Evolutionary conservation across 92 coral and sea anemone genomes (phyloP).

Genomic region (Porites lobata): DNA sequence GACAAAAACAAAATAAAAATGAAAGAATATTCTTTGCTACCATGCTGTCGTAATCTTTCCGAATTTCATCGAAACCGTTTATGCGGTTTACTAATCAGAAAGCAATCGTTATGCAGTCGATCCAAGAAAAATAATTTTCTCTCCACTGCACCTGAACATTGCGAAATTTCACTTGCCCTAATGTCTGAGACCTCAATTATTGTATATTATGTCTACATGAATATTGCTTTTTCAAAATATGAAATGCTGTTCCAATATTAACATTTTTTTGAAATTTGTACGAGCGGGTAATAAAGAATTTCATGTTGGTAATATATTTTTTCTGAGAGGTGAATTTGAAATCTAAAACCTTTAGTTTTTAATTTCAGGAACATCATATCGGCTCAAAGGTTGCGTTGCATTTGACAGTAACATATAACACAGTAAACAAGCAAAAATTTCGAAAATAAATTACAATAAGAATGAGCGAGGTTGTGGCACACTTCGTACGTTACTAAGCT

Average conservation of each 20-base stretch:
- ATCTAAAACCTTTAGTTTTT: neutral
- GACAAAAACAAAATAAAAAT: neutral
- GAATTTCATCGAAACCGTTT: neutral
- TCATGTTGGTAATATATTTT: neutral
- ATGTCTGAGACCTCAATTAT: neutral
- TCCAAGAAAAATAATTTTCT: slow-evolving; percentile 8
- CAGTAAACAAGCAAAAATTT: neutral
- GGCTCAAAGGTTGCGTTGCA: neutral
- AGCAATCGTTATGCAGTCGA: no score
- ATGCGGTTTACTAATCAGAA: neutral
- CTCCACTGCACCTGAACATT: neutral
- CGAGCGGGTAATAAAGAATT: slow-evolving; percentile 20
- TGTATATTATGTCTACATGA: neutral
- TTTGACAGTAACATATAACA: neutral
- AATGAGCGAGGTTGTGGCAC: no score
- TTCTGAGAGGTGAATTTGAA: neutral
- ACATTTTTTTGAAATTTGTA: neutral
- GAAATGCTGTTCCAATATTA: neutral
- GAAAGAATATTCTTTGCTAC: no score
- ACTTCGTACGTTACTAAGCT: no score
- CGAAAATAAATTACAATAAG: neutral
- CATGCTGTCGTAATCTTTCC: neutral
- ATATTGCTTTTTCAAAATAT: neutral
- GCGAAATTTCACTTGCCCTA: neutral
- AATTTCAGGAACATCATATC: neutral